These are phyloP conservation scores for Babyrousa celebensis DNA, from an alignment of 2,797 vertebrate genomes.

Conservation along the genomic window DNA sequence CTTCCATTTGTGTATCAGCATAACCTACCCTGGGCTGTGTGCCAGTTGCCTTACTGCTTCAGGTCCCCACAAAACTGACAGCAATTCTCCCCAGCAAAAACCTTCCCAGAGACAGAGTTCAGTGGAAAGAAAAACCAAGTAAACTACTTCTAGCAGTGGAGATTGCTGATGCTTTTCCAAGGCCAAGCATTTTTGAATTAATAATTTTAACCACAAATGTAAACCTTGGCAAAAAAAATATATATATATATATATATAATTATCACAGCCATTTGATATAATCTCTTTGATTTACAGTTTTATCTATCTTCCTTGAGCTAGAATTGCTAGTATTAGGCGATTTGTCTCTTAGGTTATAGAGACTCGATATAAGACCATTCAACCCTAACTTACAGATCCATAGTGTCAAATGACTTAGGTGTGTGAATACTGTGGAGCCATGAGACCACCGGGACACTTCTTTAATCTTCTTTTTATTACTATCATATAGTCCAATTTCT, in stretches of 20 bases:
- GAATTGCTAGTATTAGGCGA: background rate
- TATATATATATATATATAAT: background rate
- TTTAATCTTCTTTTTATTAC: background rate
- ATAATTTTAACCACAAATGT: background rate
- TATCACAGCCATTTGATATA: background rate
- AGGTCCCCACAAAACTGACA: background rate
- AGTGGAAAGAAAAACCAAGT: background rate
- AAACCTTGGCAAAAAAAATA: background rate
- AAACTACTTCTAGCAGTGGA: background rate
- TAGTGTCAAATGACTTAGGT: background rate
- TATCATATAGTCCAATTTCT: background rate
- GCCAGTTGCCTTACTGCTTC: background rate
- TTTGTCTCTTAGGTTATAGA: background rate
- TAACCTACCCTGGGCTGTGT: no score
- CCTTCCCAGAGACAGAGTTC: background rate
- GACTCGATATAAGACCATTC: background rate
- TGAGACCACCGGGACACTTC: background rate
- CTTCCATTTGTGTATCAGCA: background rate
- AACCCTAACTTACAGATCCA: background rate
- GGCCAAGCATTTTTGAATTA: background rate
- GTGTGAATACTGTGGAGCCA: background rate
- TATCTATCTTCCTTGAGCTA: background rate
- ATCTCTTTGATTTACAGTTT: background rate
- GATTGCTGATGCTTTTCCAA: background rate
- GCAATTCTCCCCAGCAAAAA: background rate